These are phyloP conservation scores for Ennomos fuscantarius DNA, from an alignment of 2,888 invertebrate species.

Conservation along the genomic window DNA sequence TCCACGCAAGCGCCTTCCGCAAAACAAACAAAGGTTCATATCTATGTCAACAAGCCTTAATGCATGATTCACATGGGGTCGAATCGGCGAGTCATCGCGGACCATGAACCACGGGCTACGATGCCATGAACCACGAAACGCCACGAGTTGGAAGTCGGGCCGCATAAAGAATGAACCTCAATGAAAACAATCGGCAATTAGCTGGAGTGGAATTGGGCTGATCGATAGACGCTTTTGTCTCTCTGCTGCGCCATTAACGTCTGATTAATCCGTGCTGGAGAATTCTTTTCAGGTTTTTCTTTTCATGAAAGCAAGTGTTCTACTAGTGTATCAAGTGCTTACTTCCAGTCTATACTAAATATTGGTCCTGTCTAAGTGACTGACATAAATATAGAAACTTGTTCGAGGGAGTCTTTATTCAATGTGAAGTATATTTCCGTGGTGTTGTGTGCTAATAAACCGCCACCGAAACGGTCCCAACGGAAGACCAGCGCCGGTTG, in stretches of 20 bases:
- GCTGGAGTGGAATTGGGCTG: conserved; percentile 62
- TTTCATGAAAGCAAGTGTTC: conserved; percentile 36
- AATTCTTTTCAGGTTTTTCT: conserved; percentile 17
- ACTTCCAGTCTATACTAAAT: not conserved
- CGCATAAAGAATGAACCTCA: conserved; percentile 59
- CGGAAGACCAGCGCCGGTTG: too few relatives aligned
- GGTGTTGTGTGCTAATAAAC: too few relatives aligned
- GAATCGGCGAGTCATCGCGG: conserved; percentile 53
- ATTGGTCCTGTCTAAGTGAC: too few relatives aligned
- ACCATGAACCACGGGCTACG: conserved; percentile 40
- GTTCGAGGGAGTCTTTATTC: too few relatives aligned
- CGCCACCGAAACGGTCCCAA: too few relatives aligned
- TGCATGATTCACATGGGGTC: conserved; percentile 56
- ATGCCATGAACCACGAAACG: conserved; percentile 1
- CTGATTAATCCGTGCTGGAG: conserved; percentile 49
- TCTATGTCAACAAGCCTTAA: conserved; percentile 50
- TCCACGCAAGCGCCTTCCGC: conserved; percentile 21
- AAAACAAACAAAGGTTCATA: conserved; percentile 41
- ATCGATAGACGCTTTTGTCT: conserved; percentile 67
- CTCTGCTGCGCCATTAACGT: conserved; percentile 54
- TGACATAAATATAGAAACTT: too few relatives aligned
- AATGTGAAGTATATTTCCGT: too few relatives aligned
- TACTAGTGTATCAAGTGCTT: conserved; percentile 6
- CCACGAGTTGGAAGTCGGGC: conserved; percentile 35
- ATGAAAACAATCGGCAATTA: conserved; percentile 73